Conservation (phyloP, 1,140 invertebrate genomes). For the Drosophila chauvacae region DNA sequence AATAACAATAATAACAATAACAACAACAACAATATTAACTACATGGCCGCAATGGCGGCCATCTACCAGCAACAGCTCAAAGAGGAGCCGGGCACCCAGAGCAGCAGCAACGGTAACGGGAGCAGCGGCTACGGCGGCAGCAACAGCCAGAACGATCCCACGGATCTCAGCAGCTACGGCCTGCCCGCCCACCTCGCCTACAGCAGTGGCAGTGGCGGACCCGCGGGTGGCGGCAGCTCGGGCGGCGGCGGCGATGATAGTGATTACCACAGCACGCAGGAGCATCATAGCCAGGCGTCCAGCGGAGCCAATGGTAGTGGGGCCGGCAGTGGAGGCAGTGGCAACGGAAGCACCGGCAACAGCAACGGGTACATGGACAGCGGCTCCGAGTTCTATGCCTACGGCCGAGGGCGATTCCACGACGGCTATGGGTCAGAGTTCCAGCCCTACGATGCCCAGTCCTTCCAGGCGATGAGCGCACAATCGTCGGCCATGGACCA, state of each 20-base stretch:
- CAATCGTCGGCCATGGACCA: slow-evolving; percentile 86
- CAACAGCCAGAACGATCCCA: slow-evolving; percentile 76
- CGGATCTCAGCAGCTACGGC: slow-evolving; percentile 77
- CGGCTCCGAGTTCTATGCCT: slow-evolving; percentile 90
- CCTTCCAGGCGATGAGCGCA: slow-evolving; percentile 93
- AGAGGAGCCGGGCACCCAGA: slow-evolving; percentile 79
- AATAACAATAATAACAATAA: slow-evolving; percentile 70
- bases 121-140: slow-evolving; percentile 49
- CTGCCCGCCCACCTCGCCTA: slow-evolving; percentile 71
- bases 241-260: slow-evolving; percentile 68
- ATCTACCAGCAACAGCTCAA: slow-evolving; percentile 78
- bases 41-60: slow-evolving; percentile 73
- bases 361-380: slow-evolving; percentile 86
- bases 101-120: slow-evolving; percentile 52
- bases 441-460: slow-evolving; percentile 89
- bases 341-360: slow-evolving; percentile 65
- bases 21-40: slow-evolving; percentile 73
- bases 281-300: slow-evolving; percentile 89
- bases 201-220: slow-evolving; percentile 49
- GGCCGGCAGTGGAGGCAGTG: slow-evolving; percentile 61
- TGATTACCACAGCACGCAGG: slow-evolving; percentile 85
- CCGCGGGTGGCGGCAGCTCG: slow-evolving; percentile 43
- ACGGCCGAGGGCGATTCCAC: slow-evolving; percentile 63
- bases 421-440: slow-evolving; percentile 64
- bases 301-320: slow-evolving; percentile 70